Conservation (phyloP, 2,797 vertebrate genomes). For the Platalea minor region DNA sequence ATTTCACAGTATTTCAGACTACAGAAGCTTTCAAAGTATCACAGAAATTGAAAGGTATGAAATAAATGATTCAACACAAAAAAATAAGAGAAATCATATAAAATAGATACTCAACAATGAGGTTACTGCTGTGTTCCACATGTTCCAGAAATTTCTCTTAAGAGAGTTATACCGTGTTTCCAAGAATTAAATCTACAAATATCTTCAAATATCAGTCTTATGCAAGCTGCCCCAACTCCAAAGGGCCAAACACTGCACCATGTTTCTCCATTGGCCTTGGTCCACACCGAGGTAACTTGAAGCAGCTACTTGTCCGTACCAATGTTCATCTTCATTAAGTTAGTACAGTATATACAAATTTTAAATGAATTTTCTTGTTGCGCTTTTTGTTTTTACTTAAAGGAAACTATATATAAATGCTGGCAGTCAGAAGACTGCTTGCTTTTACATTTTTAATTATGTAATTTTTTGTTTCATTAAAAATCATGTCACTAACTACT, state of each 20-base stretch:
- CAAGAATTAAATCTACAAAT: neutral
- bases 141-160: neutral
- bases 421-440: neutral
- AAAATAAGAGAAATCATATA: neutral
- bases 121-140: neutral
- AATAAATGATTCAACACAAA: neutral
- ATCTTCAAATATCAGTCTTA: neutral
- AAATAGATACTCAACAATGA: neutral
- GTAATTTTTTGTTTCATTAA: neutral
- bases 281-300: neutral
- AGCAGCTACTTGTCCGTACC: neutral
- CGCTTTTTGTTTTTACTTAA: neutral
- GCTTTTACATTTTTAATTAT: neutral
- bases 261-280: neutral
- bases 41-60: neutral
- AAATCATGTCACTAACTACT: neutral
- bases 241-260: neutral
- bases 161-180: neutral
- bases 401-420: neutral
- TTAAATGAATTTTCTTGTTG: neutral
- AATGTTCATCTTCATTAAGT: neutral
- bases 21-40: neutral
- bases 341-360: neutral
- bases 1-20: neutral
- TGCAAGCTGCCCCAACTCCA: neutral